Evolutionary conservation across 1,140 invertebrate species (phyloP).

Genomic region (Leptinotarsa lineolata): DNA sequence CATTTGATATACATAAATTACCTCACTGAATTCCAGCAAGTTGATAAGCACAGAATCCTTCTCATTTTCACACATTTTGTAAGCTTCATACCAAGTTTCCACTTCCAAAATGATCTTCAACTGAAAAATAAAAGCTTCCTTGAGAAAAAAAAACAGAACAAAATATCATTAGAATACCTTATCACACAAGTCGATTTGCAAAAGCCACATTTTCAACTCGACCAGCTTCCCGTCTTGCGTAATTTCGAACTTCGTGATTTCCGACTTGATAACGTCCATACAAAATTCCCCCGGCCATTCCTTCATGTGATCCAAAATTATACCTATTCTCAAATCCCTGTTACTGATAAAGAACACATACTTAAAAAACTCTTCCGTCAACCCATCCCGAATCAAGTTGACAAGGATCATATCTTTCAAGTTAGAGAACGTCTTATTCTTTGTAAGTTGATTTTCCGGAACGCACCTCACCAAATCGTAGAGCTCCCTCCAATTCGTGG

Average conservation of each 20-base stretch:
- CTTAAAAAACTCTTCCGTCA: constrained; percentile 45
- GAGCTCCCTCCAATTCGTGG: constrained; percentile 47
- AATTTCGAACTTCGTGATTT: constrained; percentile 43
- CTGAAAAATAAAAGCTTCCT: constrained; percentile 30
- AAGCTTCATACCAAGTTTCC: constrained; percentile 58
- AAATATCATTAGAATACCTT: constrained; percentile 48
- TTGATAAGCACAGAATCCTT: constrained; percentile 55
- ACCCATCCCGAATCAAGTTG: constrained; percentile 44
- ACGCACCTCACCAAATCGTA: constrained; percentile 47
- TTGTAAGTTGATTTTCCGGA: constrained; percentile 46
- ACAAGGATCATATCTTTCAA: constrained; percentile 46
- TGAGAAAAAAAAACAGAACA: background rate
- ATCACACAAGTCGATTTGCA: constrained; percentile 60
- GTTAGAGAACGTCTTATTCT: constrained; percentile 35
- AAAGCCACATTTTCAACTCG: constrained; percentile 53
- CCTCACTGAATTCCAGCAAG: constrained; percentile 39
- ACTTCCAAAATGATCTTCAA: constrained; percentile 46
- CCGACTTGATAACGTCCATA: constrained; percentile 46
- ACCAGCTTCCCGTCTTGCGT: constrained; percentile 32
- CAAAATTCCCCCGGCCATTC: constrained; percentile 52
- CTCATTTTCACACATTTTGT: constrained; percentile 54
- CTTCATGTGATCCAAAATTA: constrained; percentile 53
- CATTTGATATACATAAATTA: constrained; percentile 12
- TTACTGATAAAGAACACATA: constrained; percentile 49
- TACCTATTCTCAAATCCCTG: constrained; percentile 47